Conservation (phyloP, 1,140 invertebrate genomes). For the Temnothorax longispinosus region DNA sequence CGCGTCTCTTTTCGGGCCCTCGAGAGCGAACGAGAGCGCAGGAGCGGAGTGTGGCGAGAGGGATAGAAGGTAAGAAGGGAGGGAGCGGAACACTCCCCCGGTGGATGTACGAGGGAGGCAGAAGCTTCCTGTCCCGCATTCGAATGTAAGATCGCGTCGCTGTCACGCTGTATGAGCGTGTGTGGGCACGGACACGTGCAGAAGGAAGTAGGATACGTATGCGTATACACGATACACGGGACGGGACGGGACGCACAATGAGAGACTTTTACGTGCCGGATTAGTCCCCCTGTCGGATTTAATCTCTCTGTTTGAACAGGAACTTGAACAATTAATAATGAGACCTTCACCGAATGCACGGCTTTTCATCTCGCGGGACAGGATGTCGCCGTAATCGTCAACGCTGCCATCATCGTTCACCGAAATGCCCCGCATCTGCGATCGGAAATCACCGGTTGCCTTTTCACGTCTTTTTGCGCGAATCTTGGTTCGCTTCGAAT, state of each 20-base stretch:
- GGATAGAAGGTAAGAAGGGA: slow-evolving; percentile 10
- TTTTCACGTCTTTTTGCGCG: slow-evolving; percentile 6
- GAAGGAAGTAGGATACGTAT: slow-evolving; percentile 14
- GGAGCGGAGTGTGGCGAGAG: background rate
- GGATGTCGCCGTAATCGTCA: slow-evolving; percentile 78
- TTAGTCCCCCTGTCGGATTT: slow-evolving; percentile 81
- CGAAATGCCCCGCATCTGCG: slow-evolving; percentile 67
- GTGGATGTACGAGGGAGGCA: slow-evolving; percentile 59
- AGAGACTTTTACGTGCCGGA: slow-evolving; percentile 76
- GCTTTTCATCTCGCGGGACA: slow-evolving; percentile 78
- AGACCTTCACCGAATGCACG: slow-evolving; percentile 73
- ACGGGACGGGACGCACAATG: slow-evolving; percentile 70
- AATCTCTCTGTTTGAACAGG: slow-evolving; percentile 82
- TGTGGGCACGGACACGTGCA: slow-evolving; percentile 25
- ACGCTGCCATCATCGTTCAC: slow-evolving; percentile 40
- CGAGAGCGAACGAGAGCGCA: slow-evolving; percentile 33
- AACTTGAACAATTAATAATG: slow-evolving; percentile 84
- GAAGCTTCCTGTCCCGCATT: slow-evolving; percentile 73
- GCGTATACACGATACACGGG: slow-evolving; percentile 8
- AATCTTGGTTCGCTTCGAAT: background rate
- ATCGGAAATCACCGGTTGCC: slow-evolving; percentile 61
- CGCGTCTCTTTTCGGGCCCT: slow-evolving; percentile 76
- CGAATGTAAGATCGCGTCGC: slow-evolving; percentile 63
- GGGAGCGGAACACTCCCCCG: slow-evolving; percentile 44
- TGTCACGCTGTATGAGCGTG: slow-evolving; percentile 44